Conservation (phyloP, 2,797 vertebrate genomes). For the Phataginus tricuspis region DNA sequence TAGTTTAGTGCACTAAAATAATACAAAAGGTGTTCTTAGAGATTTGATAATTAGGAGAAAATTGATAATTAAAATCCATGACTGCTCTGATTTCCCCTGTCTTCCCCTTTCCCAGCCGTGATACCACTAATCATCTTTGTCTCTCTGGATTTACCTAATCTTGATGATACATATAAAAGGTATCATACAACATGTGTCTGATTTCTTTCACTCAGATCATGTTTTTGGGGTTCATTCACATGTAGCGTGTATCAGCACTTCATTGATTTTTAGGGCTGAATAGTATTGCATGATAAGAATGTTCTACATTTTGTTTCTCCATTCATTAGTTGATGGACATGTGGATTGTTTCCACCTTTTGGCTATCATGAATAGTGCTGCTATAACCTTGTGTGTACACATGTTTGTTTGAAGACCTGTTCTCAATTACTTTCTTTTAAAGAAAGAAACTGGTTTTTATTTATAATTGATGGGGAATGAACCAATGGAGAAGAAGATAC, state of each 20-base stretch:
- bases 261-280: not conserved
- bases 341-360: not conserved
- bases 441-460: not conserved
- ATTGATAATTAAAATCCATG: not conserved
- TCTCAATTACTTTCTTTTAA: slow-evolving; percentile 35
- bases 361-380: not conserved
- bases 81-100: not conserved
- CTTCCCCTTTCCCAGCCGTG: not conserved
- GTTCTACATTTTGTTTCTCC: not conserved
- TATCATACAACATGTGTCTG: not conserved
- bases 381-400: not conserved
- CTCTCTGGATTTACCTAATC: not conserved
- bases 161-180: not conserved
- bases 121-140: not conserved
- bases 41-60: not conserved
- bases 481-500: not conserved
- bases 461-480: not conserved
- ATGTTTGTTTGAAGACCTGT: not conserved
- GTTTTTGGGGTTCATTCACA: not conserved
- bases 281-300: not conserved
- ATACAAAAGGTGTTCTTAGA: not conserved
- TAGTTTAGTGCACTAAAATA: not conserved
- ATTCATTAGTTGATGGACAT: not conserved
- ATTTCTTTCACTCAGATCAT: not conserved
- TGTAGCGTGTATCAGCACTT: not conserved